Conservation (phyloP, 2,888 invertebrate species). For the Branchellion lobata region DNA sequence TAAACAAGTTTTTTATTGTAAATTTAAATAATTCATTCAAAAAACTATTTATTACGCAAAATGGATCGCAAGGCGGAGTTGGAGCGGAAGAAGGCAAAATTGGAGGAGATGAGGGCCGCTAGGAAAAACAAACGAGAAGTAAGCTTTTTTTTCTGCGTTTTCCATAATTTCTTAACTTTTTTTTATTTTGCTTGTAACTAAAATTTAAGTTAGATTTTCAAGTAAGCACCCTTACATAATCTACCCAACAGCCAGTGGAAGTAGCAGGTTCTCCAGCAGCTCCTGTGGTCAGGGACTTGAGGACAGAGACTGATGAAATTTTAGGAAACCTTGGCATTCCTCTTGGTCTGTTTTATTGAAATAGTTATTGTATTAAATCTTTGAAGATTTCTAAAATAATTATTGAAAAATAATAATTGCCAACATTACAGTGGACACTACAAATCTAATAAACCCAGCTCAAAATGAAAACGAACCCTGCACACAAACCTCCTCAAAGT, state of each 20-base stretch:
- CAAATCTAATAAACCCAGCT: not conserved
- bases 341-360: slow-evolving; percentile 48
- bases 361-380: no score
- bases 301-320: slow-evolving; percentile 58
- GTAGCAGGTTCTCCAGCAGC: not conserved
- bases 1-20: no score
- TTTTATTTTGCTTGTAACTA: no score
- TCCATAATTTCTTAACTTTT: not conserved
- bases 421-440: not conserved
- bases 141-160: not conserved
- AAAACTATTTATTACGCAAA: no score
- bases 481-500: not conserved
- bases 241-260: not conserved
- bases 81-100: slow-evolving; percentile 61
- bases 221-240: not conserved
- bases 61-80: slow-evolving; percentile 60
- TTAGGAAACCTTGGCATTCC: slow-evolving; percentile 59
- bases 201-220: not conserved
- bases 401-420: not conserved
- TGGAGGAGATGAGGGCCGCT: slow-evolving; percentile 61
- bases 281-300: slow-evolving; percentile 45
- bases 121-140: slow-evolving; percentile 59
- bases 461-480: not conserved
- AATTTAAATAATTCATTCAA: no score
- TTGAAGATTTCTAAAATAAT: not conserved